A percentile compares a stretch with the other conserved stretches of the same genome.
phyloP scores from a whole-genome alignment of 2,113 vertebrate genomes.

The Thalassoma bifasciatum region DNA sequence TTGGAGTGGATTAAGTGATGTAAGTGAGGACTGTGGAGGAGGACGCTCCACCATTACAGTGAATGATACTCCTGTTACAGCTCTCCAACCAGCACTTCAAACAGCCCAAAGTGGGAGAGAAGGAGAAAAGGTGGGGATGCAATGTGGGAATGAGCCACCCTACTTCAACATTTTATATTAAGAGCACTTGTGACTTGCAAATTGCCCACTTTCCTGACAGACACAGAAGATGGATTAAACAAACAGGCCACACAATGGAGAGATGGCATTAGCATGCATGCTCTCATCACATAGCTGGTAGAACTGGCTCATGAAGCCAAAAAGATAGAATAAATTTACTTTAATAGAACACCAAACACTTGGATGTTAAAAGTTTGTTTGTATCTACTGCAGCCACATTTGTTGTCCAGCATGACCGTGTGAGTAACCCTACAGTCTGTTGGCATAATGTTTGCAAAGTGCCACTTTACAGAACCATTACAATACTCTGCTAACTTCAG shows the following conservation, averaged over 20 bases:
- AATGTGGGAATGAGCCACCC: conserved; percentile 67
- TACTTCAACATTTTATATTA: conserved; percentile 71
- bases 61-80: conserved; percentile 77
- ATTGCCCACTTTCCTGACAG: conserved; percentile 71
- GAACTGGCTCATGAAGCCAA: conserved; percentile 10
- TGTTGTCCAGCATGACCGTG: background rate
- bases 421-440: conserved; percentile 20
- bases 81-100: conserved; percentile 68
- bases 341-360: background rate
- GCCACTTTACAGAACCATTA: conserved; percentile 58
- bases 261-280: conserved; percentile 14
- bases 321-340: background rate
- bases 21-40: conserved; percentile 75
- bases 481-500: conserved; percentile 35
- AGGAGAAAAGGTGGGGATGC: conserved; percentile 71
- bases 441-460: conserved; percentile 48
- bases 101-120: conserved; percentile 64
- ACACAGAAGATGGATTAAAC: conserved; percentile 70
- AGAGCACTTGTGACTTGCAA: conserved; percentile 67
- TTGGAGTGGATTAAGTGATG: conserved; percentile 76
- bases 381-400: background rate
- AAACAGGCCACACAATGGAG: conserved; percentile 56
- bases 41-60: conserved; percentile 71
- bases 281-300: background rate
- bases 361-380: background rate